phyloP scores from a whole-genome alignment of 2,113 vertebrate species.

The Ailurus styani region DNA sequence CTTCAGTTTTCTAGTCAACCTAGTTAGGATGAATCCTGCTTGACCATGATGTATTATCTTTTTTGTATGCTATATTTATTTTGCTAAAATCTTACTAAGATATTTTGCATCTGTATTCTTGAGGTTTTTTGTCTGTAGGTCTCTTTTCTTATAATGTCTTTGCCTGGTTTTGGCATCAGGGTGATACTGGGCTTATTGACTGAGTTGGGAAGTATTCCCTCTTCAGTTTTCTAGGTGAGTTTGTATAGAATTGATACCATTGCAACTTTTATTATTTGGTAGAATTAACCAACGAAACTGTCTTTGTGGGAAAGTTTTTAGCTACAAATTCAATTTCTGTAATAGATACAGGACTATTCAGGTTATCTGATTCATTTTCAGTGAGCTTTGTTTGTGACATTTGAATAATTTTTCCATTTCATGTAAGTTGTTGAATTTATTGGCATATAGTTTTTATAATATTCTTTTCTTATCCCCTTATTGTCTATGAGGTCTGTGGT shows the following conservation, averaged over 20 bases:
- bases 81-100: neutral
- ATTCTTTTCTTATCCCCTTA: neutral
- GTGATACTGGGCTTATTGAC: neutral
- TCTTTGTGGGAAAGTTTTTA: neutral
- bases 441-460: neutral
- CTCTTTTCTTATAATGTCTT: neutral
- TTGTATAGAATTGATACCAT: neutral
- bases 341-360: neutral
- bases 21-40: neutral
- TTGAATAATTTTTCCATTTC: neutral
- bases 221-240: neutral
- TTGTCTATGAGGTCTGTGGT: neutral
- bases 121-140: too few species aligned
- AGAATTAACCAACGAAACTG: neutral
- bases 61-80: neutral
- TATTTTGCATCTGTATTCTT: neutral
- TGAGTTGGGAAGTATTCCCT: neutral
- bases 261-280: neutral
- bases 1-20: neutral
- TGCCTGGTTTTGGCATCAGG: neutral
- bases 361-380: neutral
- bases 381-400: neutral
- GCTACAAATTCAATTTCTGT: neutral
- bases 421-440: neutral
- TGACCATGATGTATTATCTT: neutral